These are phyloP conservation scores for Delia radicum DNA, from an alignment of 1,140 invertebrate species.

Conservation along the genomic window DNA sequence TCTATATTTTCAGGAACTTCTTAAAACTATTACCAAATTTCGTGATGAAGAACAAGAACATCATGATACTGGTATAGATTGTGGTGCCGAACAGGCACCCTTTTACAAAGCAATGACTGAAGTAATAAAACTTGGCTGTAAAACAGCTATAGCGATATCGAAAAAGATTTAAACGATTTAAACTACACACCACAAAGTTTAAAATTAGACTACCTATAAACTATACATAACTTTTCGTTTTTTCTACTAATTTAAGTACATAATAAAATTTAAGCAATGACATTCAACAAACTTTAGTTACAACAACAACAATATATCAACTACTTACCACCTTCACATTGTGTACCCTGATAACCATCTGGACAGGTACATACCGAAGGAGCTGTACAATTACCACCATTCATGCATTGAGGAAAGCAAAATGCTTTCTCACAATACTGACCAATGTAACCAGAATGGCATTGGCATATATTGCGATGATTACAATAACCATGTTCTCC, in stretches of 20 bases:
- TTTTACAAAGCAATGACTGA: conserved; percentile 83
- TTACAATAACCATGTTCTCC: conserved; percentile 81
- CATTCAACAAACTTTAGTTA: background rate
- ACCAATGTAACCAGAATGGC: conserved; percentile 86
- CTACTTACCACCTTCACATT: conserved; percentile 84
- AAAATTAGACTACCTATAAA: background rate
- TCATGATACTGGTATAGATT: conserved; percentile 91
- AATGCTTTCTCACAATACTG: conserved; percentile 84
- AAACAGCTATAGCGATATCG: conserved; percentile 90
- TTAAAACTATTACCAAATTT: conserved; percentile 88
- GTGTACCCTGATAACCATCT: conserved; percentile 83
- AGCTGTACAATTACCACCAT: conserved; percentile 85
- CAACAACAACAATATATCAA: background rate
- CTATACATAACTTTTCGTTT: background rate
- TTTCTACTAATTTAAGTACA: conserved; percentile 4
- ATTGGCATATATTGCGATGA: conserved; percentile 78
- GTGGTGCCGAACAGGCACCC: conserved; percentile 92
- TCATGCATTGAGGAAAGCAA: conserved; percentile 91
- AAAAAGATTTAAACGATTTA: conserved; percentile 82
- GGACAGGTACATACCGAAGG: conserved; percentile 85
- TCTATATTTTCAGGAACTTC: conserved; percentile 69
- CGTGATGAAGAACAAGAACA: conserved; percentile 98
- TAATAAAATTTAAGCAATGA: background rate
- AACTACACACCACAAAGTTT: background rate
- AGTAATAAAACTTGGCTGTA: conserved; percentile 91